phyloP scores from a whole-genome alignment of 1,140 invertebrate genomes.

The Macrobrachium rosenbergii region DNA sequence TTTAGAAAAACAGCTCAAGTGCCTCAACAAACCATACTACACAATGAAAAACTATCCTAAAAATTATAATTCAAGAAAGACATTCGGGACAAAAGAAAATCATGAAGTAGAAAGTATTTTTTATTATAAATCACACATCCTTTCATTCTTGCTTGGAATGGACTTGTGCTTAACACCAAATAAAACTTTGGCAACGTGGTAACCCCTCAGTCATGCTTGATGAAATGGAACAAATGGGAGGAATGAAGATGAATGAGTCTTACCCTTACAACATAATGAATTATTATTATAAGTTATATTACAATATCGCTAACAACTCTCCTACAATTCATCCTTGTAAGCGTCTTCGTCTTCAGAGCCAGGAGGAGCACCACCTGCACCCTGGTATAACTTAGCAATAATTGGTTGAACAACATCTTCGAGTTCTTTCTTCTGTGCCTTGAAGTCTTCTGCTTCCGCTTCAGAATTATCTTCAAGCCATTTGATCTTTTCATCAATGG shows the following conservation, averaged over 20 bases:
- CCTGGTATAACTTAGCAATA: constrained; percentile 95
- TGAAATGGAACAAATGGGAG: constrained; percentile 24
- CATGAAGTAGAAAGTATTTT: background rate
- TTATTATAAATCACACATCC: constrained; percentile 57
- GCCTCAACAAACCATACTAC: too few species aligned
- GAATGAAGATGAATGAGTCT: constrained; percentile 46
- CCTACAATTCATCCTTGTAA: constrained; percentile 63
- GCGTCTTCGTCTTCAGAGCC: constrained; percentile 34
- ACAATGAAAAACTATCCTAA: too few species aligned
- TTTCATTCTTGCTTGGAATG: constrained; percentile 51
- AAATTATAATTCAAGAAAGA: too few species aligned
- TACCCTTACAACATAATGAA: constrained; percentile 33
- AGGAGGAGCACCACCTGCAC: constrained; percentile 61
- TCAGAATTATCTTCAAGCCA: constrained; percentile 98
- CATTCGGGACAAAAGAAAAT: background rate
- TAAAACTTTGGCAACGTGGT: constrained; percentile 24
- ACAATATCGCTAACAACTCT: constrained; percentile 25
- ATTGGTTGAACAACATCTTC: constrained; percentile 97
- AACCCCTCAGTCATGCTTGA: constrained; percentile 40
- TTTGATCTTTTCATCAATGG: constrained; percentile 97
- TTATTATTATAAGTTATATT: constrained; percentile 47
- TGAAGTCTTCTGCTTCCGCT: constrained; percentile 93
- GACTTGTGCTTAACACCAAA: constrained; percentile 38
- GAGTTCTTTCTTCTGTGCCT: constrained; percentile 97
- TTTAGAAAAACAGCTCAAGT: too few species aligned